Evolutionary conservation across 2,113 vertebrate species (phyloP).

Genomic region (Patagioenas fasciata): DNA sequence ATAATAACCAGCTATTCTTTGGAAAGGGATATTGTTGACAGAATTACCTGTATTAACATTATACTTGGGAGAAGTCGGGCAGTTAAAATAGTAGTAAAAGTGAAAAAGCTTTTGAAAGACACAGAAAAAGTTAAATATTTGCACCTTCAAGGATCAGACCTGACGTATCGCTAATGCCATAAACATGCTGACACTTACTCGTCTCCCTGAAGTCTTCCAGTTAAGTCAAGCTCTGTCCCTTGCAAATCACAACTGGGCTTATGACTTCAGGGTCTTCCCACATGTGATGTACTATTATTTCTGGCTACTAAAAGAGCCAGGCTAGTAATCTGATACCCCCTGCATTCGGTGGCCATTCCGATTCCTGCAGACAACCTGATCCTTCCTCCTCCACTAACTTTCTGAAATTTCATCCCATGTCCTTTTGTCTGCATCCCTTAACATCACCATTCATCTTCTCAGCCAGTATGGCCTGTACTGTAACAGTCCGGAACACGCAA

Average conservation of each 20-base stretch:
- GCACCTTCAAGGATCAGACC: not conserved
- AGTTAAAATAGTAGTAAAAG: not conserved
- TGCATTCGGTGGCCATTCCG: not conserved
- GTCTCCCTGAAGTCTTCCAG: not conserved
- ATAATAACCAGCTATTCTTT: not conserved
- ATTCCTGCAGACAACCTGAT: not conserved
- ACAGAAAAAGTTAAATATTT: not conserved
- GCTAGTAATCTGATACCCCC: not conserved
- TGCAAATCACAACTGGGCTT: not conserved
- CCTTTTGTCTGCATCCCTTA: not conserved
- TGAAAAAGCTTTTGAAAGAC: not conserved
- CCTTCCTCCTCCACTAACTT: not conserved
- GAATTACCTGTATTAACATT: not conserved
- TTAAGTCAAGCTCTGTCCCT: not conserved
- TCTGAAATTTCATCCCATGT: constrained; percentile 32
- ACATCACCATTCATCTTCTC: not conserved
- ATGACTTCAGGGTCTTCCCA: not conserved
- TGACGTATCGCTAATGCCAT: not conserved
- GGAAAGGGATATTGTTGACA: not conserved
- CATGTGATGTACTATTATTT: not conserved
- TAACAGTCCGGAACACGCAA: not conserved
- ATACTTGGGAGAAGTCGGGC: not conserved
- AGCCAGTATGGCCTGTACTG: not conserved
- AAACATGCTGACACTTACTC: not conserved
- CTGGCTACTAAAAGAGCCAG: not conserved